A percentile compares a stretch with the other conserved stretches of the same genome.
Conservation (phyloP, 2,113 vertebrate genomes). For the Podiceps cristatus region DNA sequence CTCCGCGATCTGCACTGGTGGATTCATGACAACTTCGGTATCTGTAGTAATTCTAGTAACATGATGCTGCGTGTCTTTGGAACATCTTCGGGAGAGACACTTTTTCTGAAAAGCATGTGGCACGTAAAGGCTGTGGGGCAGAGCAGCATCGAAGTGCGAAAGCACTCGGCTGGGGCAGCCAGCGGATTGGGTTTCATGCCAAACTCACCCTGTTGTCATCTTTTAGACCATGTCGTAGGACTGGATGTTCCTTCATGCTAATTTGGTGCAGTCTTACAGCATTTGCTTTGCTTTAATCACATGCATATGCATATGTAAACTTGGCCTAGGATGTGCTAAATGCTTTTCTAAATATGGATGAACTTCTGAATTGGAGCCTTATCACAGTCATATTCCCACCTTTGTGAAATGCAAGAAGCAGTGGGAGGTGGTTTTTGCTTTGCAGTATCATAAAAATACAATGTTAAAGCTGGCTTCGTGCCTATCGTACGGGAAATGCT, state of each 20-base stretch:
- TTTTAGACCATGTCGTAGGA: neutral
- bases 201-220: neutral
- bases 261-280: neutral
- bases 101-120: neutral
- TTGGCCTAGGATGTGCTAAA: constrained; percentile 47
- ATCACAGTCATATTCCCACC: constrained; percentile 35
- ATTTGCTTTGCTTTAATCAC: neutral
- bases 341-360: constrained; percentile 59
- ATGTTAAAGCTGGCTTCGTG: neutral
- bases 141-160: neutral
- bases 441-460: constrained; percentile 16
- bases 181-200: neutral
- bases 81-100: neutral
- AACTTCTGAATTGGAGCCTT: constrained; percentile 30
- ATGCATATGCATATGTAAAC: constrained; percentile 53
- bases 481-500: neutral
- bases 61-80: neutral
- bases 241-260: neutral
- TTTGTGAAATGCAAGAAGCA: constrained; percentile 58
- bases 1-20: neutral
- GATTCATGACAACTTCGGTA: neutral
- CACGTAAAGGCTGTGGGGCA: neutral
- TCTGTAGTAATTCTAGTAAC: neutral
- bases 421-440: constrained; percentile 48
- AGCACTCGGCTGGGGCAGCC: neutral